Evolutionary conservation across 2,888 invertebrate genomes (phyloP), one percentile per base, ranked within the genome.

Genomic region (Willowsia nigromaculata): DNA sequence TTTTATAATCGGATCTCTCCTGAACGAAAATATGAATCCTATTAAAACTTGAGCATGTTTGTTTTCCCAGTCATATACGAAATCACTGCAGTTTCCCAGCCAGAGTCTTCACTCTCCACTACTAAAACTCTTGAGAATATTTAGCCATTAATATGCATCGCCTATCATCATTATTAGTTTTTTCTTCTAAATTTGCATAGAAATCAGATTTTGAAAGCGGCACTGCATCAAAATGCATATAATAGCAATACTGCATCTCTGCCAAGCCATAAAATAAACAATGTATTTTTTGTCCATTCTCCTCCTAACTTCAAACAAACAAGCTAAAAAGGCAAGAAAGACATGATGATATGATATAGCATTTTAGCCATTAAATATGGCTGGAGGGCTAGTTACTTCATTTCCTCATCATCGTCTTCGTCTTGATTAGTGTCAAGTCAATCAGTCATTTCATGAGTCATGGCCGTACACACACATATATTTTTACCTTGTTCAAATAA

Each of bases 391-490:
- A 50, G 30, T 83, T 74, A 74, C 74, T 74, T 74, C 43, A 74
- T 27, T 74, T 74, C 74, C 43, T 74, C 74, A 47, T 74, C 74
- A 74, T 25, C 74, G 13, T 74, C 68, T 27, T 37, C 13, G 18
- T 18, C 84, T 84, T 84, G 71, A 84, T 84, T 84, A 84, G 68
- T 84, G 84, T 71, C 84, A 84, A 84, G 84, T 84, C 84, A 84
- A 71, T 84, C 84, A 84, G 84, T 84, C 84, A 84, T 71, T 43
- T 84, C 40, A 74, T 65, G 27, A 82, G 65, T 65, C 82, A 82
- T 62, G 82, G 18, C 15, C 11, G 6, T 15, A 33, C 59, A 9
- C 30, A 11, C 59, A 25, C n/a, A 59, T 18, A 0, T 50, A 83
- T 68, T 84, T 71, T 84, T 74, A 56, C 71, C 74, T 74, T 71